Base-by-base conservation (phyloP, 2,888 invertebrate species). In the Ophion ventricosus region DNA sequence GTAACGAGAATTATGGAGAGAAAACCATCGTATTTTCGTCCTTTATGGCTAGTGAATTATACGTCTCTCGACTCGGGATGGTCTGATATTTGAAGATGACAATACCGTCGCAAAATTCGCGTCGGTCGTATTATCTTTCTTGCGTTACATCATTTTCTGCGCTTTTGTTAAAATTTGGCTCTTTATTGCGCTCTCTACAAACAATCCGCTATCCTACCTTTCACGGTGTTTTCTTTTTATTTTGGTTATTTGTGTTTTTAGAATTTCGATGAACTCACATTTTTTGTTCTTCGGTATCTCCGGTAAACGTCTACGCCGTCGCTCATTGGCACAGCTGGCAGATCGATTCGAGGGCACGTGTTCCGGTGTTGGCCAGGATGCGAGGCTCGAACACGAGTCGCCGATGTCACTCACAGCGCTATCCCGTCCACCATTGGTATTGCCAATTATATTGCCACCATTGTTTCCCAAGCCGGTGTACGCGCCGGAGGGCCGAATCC, bases 271-370 rank as follows among this genome's bases (percentile, higher is more conserved):
- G 23, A 8, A 93, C 96, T 96, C 93, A 97, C 97, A 96, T 95
- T 97, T 97, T 93, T 97, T 97, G 90, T 97, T 96, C 93, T 97
- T 98, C 5, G 98, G 98, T 89, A 98, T 98, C 94, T 98, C 98
- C 54, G 98, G 98, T 35, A 98, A 94, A 94, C 97, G 97, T 94
- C 98, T 95, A 89, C 98, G 94, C 90, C 97, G 95, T 86, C 97
- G 94, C 91, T 97, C 96, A 67, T 90, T 89, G 10, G 91, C 89
- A 26, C 86, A 77, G 72, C 84, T 84, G 20, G 88, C 87, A 14
- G 90, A 88, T 79, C 92, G 90, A 85, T 88, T 91, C 11, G 83
- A 84, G 5, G 91, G 88, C 1, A 91, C 91, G 75, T 93, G 92
- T 83, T 93, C 93, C 56, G 92, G 91, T 56, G 93, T 92, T 23